Conservation (phyloP, 2,797 vertebrate species). For the Neoniphon sammara region DNA sequence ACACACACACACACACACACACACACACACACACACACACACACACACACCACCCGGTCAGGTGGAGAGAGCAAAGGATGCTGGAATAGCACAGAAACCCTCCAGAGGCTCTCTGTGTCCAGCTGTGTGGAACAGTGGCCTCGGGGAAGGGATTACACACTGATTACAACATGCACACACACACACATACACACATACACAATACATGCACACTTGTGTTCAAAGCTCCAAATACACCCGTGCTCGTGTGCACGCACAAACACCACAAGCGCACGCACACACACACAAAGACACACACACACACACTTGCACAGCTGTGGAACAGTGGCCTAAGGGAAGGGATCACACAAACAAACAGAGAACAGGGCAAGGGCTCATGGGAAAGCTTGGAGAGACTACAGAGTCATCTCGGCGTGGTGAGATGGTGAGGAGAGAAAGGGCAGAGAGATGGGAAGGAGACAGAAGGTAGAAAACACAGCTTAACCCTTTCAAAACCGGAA, state of each 20-base stretch:
- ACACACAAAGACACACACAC: constrained; percentile 52
- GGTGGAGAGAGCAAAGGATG: constrained; percentile 83
- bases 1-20: constrained; percentile 71
- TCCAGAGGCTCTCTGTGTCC: constrained; percentile 80
- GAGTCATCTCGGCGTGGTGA: constrained; percentile 71
- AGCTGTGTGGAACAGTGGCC: constrained; percentile 82
- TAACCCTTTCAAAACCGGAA: constrained; percentile 44
- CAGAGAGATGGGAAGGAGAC: constrained; percentile 51
- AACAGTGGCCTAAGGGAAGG: constrained; percentile 79
- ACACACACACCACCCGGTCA: constrained; percentile 83
- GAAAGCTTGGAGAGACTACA: constrained; percentile 75
- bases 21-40: constrained; percentile 82
- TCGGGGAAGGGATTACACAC: constrained; percentile 81
- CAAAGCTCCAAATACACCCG: constrained; percentile 48
- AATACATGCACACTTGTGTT: constrained; percentile 47
- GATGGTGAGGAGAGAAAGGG: constrained; percentile 61
- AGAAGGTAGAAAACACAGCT: constrained; percentile 24
- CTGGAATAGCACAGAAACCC: constrained; percentile 81
- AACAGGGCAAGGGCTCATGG: constrained; percentile 79
- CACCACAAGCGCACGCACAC: constrained; percentile 39
- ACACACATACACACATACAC: constrained; percentile 41
- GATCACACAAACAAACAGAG: constrained; percentile 80
- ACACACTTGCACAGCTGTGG: constrained; percentile 75
- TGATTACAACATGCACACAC: constrained; percentile 73
- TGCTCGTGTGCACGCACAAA: constrained; percentile 43